These are phyloP conservation scores for Hirtodrosophila duncani DNA, from an alignment of 2,888 invertebrate genomes.

Conservation along the genomic window DNA sequence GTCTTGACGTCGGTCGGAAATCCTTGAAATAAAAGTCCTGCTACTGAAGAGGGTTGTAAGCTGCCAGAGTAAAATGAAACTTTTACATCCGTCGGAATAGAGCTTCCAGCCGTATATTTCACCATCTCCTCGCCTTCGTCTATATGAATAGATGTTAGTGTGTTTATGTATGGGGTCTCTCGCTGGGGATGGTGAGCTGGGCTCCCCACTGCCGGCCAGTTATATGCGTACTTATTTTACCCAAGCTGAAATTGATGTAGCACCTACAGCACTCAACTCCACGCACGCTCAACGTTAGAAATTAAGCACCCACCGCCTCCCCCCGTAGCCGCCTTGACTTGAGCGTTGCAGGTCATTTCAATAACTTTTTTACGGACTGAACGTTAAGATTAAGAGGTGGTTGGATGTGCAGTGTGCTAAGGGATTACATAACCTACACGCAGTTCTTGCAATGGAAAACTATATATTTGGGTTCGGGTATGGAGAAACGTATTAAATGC, in stretches of 20 bases:
- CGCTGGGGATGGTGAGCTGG: slow-evolving; percentile 37
- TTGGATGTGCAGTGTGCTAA: slow-evolving; percentile 35
- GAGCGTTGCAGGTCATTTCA: slow-evolving; percentile 50
- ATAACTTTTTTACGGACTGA: slow-evolving; percentile 62
- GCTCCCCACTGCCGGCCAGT: slow-evolving; percentile 18
- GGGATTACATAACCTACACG: slow-evolving; percentile 43
- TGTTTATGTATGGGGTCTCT: slow-evolving; percentile 35
- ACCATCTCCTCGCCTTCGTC: slow-evolving; percentile 20
- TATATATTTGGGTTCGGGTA: too few relatives aligned
- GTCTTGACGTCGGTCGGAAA: slow-evolving; percentile 67
- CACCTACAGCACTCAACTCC: slow-evolving; percentile 54
- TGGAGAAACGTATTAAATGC: too few relatives aligned
- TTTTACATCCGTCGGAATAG: slow-evolving; percentile 46
- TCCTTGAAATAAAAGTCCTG: slow-evolving; percentile 67
- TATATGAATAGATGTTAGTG: slow-evolving; percentile 9
- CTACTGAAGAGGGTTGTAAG: slow-evolving; percentile 42
- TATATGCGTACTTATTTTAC: slow-evolving; percentile 22
- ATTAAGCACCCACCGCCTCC: not conserved
- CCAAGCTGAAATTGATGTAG: slow-evolving; percentile 69
- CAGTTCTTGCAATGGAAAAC: too few relatives aligned
- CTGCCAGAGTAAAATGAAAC: slow-evolving; percentile 53
- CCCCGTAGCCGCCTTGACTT: slow-evolving; percentile 1
- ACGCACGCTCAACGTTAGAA: slow-evolving; percentile 55
- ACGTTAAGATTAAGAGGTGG: slow-evolving; percentile 65
- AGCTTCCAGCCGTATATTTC: slow-evolving; percentile 51